Base-by-base conservation (phyloP, 2,888 invertebrate genomes). In the Stenotaenia linearis region DNA sequence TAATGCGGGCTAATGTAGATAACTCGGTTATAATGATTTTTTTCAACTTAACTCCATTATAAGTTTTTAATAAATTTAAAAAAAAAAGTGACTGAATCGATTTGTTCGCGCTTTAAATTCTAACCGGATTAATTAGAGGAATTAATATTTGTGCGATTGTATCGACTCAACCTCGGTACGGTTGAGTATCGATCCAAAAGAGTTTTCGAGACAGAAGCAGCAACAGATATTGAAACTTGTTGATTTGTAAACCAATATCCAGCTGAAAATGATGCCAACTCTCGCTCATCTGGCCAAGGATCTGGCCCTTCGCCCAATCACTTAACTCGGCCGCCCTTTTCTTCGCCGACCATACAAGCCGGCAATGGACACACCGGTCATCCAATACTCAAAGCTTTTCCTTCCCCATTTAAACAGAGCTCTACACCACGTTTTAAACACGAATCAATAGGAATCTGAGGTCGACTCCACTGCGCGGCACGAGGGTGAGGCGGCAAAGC, bases 161-260 rank as follows among this genome's bases (percentile, higher is more conserved):
- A 45, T 45, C n/a, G 45, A 45, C 45, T 5, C n/a, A 45, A 45
- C n/a, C n/a, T 9, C n/a, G n/a, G n/a, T 3, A 45, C 45, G n/a
- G n/a, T n/a, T n/a, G n/a, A n/a, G n/a, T n/a, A n/a, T n/a, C n/a
- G n/a, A n/a, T n/a, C n/a, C n/a, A n/a, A n/a, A n/a, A n/a, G n/a
- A n/a, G n/a, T n/a, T n/a, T 6, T 45, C 15, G 18, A 45, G n/a
- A 45, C 5, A 45, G n/a, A 45, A 45, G 45, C 61, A 61, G 61
- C 61, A 61, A 61, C 61, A 61, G 61, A 61, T 61, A 61, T 61
- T 25, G 61, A 61, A 61, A 61, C 61, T 61, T 61, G 61, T 61
- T 61, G 61, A 61, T 61, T 61, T 61, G 61, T 61, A 61, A 61
- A 61, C 61, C 61, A 61, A 61, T 61, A 61, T 61, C 61, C 61